phyloP scores from a whole-genome alignment of 37 sponge, comb jelly and placozoan genomes.

The Lycopodina hypogea region DNA sequence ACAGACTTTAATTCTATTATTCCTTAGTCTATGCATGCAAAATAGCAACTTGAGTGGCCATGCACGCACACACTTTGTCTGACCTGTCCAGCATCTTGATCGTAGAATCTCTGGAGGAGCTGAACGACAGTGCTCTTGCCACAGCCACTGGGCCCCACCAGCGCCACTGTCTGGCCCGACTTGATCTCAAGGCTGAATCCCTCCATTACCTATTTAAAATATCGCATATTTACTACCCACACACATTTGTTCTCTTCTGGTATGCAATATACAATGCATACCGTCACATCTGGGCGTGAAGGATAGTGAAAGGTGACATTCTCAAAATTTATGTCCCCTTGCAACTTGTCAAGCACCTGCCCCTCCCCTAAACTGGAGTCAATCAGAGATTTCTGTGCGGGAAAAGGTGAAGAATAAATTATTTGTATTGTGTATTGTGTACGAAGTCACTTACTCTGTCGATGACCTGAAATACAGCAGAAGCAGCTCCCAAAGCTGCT shows the following conservation, averaged over 20 bases:
- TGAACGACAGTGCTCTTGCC: slow-evolving; percentile 92
- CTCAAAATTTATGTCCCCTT: slow-evolving; percentile 73
- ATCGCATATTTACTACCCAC: too few relatives aligned
- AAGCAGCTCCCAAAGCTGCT: slow-evolving; percentile 70
- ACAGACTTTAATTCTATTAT: too few relatives aligned
- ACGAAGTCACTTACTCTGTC: slow-evolving; percentile 84
- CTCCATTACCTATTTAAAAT: slow-evolving; percentile 43
- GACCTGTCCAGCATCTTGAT: slow-evolving; percentile 75
- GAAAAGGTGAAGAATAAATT: too few relatives aligned
- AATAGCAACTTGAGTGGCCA: too few relatives aligned
- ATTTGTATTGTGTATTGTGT: too few relatives aligned
- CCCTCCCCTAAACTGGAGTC: slow-evolving; percentile 58
- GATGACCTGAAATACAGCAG: slow-evolving; percentile 74
- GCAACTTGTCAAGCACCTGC: slow-evolving; percentile 41
- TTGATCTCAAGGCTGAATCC: slow-evolving; percentile 62
- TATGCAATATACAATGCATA: slow-evolving; percentile 21
- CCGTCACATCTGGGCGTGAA: slow-evolving; percentile 68
- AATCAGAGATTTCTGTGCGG: slow-evolving; percentile 69
- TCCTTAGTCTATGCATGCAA: too few relatives aligned
- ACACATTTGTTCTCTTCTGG: too few relatives aligned
- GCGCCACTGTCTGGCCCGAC: slow-evolving; percentile 79
- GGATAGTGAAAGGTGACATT: slow-evolving; percentile 85
- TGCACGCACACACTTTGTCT: slow-evolving; percentile 2
- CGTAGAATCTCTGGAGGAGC: slow-evolving; percentile 85
- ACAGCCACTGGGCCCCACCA: slow-evolving; percentile 95